phyloP scores from a whole-genome alignment of 2,797 vertebrate species.

The Pelochelys cantorii region DNA sequence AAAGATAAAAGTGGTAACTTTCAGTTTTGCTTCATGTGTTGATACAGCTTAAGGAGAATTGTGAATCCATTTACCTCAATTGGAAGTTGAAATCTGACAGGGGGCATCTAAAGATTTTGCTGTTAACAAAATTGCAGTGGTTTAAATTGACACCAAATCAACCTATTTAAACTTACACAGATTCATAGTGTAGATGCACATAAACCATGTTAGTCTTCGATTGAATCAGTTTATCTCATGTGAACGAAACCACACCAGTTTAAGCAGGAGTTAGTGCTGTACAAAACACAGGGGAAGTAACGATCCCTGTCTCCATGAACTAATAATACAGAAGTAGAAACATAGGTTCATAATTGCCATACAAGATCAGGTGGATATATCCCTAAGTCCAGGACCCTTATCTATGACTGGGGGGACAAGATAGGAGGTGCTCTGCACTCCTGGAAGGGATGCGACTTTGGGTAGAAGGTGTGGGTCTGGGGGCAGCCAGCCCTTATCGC shows the following conservation, averaged over 20 bases:
- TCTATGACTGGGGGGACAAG: too few species aligned
- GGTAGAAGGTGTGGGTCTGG: too few species aligned
- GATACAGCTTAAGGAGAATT: neutral
- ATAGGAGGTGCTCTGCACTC: too few species aligned
- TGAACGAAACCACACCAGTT: neutral
- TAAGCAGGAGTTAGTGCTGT: neutral
- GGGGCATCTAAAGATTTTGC: neutral
- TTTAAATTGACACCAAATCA: neutral
- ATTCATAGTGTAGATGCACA: neutral
- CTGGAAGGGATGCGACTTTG: too few species aligned
- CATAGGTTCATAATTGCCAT: neutral
- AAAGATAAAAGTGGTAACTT: neutral
- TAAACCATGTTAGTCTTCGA: neutral
- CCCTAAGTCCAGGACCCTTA: neutral
- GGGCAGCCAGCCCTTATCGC: too few species aligned
- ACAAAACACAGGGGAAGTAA: neutral
- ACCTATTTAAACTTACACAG: neutral
- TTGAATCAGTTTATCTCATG: neutral
- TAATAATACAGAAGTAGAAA: neutral
- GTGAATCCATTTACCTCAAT: neutral
- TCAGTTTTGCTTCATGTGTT: neutral
- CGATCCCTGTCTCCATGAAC: neutral
- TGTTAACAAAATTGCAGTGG: neutral
- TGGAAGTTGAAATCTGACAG: neutral
- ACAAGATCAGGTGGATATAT: neutral